Evolutionary conservation across 1,140 invertebrate species (phyloP).

Genomic region (Macrocentrus cingulum): DNA sequence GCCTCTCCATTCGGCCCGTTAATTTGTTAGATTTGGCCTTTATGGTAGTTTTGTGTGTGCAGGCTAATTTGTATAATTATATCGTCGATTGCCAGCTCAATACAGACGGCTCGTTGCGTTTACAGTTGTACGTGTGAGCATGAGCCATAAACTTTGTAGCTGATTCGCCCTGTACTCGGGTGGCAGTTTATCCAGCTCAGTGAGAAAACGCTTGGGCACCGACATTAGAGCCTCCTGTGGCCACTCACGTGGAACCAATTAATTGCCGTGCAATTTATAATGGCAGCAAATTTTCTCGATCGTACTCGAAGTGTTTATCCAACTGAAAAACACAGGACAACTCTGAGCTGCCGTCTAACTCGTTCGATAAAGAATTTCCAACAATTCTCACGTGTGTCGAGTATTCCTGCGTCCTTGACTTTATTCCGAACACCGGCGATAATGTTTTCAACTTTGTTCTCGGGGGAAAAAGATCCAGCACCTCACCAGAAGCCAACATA

Average conservation of each 20-base stretch:
- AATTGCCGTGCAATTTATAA: slow-evolving; percentile 92
- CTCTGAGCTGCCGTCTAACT: slow-evolving; percentile 83
- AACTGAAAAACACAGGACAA: slow-evolving; percentile 92
- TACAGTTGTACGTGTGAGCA: slow-evolving; percentile 89
- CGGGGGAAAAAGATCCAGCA: slow-evolving; percentile 92
- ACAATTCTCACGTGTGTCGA: slow-evolving; percentile 92
- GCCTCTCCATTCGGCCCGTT: slow-evolving; percentile 76
- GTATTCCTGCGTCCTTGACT: slow-evolving; percentile 79
- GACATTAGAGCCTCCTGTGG: slow-evolving; percentile 93
- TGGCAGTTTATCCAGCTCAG: slow-evolving; percentile 77
- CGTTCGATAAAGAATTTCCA: slow-evolving; percentile 98
- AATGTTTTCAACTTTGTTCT: slow-evolving; percentile 96
- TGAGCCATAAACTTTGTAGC: slow-evolving; percentile 92
- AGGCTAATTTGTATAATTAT: slow-evolving; percentile 96
- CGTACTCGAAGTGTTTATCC: slow-evolving; percentile 87
- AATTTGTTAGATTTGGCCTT: slow-evolving; percentile 81
- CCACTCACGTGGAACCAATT: slow-evolving; percentile 99
- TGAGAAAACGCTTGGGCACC: slow-evolving; percentile 86
- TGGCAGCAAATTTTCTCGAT: slow-evolving; percentile 91
- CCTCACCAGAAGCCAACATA: slow-evolving; percentile 91
- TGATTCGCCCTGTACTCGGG: slow-evolving; percentile 71
- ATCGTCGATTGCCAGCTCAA: slow-evolving; percentile 84
- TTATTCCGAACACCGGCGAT: slow-evolving; percentile 68
- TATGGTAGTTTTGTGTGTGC: slow-evolving; percentile 85
- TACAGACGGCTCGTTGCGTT: slow-evolving; percentile 87